Percentiles rank a stretch among this genome's conserved stretches.
Evolutionary conservation across 2,797 vertebrate genomes (phyloP).

Genomic region (Fratercula arctica): DNA sequence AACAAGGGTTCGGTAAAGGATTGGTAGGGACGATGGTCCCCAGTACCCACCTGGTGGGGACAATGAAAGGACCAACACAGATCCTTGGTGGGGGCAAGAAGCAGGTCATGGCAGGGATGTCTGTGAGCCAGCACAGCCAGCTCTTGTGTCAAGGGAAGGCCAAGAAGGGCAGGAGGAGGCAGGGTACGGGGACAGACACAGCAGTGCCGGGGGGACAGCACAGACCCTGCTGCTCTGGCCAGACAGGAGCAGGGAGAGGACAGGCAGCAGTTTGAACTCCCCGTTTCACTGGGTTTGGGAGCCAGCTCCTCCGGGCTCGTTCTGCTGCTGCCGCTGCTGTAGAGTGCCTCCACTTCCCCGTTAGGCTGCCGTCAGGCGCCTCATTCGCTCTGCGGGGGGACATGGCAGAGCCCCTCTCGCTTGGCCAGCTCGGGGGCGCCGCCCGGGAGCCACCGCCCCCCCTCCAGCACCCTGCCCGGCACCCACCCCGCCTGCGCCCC

Average conservation of each 20-base stretch:
- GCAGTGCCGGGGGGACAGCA: background rate
- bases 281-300: background rate
- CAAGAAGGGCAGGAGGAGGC: background rate
- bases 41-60: background rate
- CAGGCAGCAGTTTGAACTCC: background rate
- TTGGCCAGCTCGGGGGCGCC: background rate
- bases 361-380: background rate
- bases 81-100: background rate
- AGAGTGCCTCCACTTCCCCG: background rate
- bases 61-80: background rate
- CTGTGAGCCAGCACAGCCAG: fast-evolving
- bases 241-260: background rate
- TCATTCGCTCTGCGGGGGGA: background rate
- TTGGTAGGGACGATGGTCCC: background rate
- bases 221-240: background rate
- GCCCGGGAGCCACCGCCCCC: background rate
- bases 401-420: too few relatives aligned
- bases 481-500: fast-evolving
- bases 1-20: background rate
- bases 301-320: too few relatives aligned
- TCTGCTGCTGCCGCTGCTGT: too few relatives aligned
- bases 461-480: background rate
- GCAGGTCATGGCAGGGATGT: background rate
- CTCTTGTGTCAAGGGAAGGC: background rate
- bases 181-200: background rate